Evolutionary conservation across 2,113 vertebrate genomes (phyloP).

Genomic region (Podarcis muralis): DNA sequence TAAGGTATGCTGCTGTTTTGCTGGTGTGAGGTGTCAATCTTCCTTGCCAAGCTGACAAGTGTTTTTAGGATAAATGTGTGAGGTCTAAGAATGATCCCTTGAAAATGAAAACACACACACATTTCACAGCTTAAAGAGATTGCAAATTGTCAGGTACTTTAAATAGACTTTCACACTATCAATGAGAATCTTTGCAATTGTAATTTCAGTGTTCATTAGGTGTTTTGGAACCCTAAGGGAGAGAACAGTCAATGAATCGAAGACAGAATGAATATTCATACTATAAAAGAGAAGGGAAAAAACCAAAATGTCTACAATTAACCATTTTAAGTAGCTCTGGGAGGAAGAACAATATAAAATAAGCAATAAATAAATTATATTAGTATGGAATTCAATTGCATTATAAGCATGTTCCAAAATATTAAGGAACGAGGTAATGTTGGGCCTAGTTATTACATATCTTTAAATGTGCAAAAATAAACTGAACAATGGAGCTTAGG

Average conservation of each 20-base stretch:
- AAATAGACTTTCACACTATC: not conserved
- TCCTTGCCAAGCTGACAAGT: not conserved
- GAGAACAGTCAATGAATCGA: not conserved
- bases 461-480: not conserved
- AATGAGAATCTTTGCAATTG: not conserved
- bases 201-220: not conserved
- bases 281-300: not conserved
- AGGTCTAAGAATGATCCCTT: not conserved
- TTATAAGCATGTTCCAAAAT: not conserved
- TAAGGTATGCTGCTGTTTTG: constrained; percentile 79
- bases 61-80: not conserved
- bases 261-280: not conserved
- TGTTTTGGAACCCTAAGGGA: not conserved
- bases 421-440: not conserved
- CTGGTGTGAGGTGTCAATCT: not conserved
- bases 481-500: not conserved
- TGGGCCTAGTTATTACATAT: not conserved
- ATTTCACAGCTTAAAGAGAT: not conserved
- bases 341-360: not conserved
- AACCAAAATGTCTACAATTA: not conserved
- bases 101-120: not conserved
- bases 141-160: not conserved
- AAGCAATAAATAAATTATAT: not conserved
- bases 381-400: not conserved
- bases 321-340: not conserved